Base-by-base conservation (phyloP, 2,113 vertebrate genomes). In the Oncorhynchus gorbuscha region DNA sequence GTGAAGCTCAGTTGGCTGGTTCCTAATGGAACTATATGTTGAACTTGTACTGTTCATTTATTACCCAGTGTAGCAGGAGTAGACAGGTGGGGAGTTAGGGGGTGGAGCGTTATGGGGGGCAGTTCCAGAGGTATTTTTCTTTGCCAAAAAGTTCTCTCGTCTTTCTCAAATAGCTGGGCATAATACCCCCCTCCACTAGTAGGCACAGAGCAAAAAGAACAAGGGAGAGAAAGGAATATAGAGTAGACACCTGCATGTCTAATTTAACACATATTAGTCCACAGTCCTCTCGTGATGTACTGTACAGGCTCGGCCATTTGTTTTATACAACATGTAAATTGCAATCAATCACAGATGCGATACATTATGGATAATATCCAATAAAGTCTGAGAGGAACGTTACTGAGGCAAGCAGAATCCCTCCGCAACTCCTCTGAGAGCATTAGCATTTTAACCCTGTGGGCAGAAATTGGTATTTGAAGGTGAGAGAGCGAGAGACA, bases 111-210 rank as follows among this genome's bases (percentile, higher is more conserved):
- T 61, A 62, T 79, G 83, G 9, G 39, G 76, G 78, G 84, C 83
- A 85, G 86, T 87, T 90, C 88, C 85, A 79, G 84, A 90, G 89
- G 81, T 79, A 92, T 93, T 93, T 92, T 90, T 92, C 91, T 92
- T 81, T 76, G 86, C 91, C 91, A 91, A 91, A 91, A 90, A 85
- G 91, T 90, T 90, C 83, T 78, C 88, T 87, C 88, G 91, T 92
- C 93, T 92, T 94, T 93, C 92, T 93, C 90, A 90, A 89, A 90
- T 90, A 87, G 86, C 83, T 85, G 89, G 85, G 85, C 87, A 88
- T 80, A 79, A 81, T 81, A 3, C 30, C 84, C 74, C 30, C 78
- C 87, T 79, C 87, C 84, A 91, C 92, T 92, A 91, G 89, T 67
- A 77, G 51, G 14, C 51, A 55, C 16, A 4, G 51, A 66, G 74